Percentiles rank a stretch among this genome's conserved stretches.
Conservation (phyloP, 1,140 invertebrate genomes). For the Drosophila jambulina region DNA sequence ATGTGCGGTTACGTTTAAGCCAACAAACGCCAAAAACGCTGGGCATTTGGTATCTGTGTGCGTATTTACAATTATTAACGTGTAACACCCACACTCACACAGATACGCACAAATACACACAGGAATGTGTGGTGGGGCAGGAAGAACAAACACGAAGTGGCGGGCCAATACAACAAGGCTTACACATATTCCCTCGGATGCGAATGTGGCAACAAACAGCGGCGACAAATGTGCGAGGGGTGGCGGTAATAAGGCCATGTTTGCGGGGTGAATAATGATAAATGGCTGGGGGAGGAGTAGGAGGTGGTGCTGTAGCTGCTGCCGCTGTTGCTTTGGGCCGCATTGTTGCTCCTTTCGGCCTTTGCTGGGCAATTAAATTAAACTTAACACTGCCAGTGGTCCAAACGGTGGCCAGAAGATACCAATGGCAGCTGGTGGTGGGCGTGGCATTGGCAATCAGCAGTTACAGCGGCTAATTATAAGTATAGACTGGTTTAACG, state of each 20-base stretch:
- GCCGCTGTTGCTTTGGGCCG: conserved; percentile 51
- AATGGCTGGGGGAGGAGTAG: conserved; percentile 27
- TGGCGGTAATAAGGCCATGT: conserved; percentile 52
- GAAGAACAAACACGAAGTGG: conserved; percentile 53
- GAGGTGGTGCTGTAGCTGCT: conserved; percentile 28
- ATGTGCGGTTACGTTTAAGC: conserved; percentile 77
- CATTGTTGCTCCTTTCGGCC: conserved; percentile 63
- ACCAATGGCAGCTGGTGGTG: conserved; percentile 11
- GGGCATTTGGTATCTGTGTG: conserved; percentile 51
- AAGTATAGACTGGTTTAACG: conserved; percentile 54
- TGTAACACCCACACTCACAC: conserved; percentile 47
- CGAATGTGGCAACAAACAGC: conserved; percentile 54
- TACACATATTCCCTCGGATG: conserved; percentile 48
- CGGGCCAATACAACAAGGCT: conserved; percentile 54
- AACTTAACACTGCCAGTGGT: conserved; percentile 66
- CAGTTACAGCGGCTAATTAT: conserved; percentile 59
- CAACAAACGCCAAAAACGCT: conserved; percentile 73
- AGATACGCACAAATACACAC: conserved; percentile 19
- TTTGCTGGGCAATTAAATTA: conserved; percentile 73
- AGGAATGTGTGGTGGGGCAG: conserved; percentile 12
- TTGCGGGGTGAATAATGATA: conserved; percentile 64
- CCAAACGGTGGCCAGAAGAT: conserved; percentile 49
- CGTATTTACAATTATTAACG: conserved; percentile 69
- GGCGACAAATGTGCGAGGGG: conserved; percentile 55
- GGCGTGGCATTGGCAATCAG: conserved; percentile 42